phyloP scores from a whole-genome alignment of 2,113 vertebrate species.

The Scatophagus argus region DNA sequence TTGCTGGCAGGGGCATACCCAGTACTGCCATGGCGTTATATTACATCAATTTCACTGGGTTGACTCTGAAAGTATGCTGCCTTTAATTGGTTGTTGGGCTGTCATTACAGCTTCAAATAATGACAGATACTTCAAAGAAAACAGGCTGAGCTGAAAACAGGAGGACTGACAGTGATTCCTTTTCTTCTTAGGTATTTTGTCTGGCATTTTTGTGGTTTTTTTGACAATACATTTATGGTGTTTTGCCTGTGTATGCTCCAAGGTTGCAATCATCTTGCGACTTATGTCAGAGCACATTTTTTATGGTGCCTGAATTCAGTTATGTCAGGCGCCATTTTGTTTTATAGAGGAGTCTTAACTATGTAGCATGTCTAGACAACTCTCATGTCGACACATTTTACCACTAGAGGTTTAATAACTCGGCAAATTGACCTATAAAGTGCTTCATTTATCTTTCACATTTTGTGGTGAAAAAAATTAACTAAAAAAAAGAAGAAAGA shows the following conservation, averaged over 20 bases:
- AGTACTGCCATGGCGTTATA: slow-evolving; percentile 8
- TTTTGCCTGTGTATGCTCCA: slow-evolving; percentile 24
- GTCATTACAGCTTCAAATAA: slow-evolving; percentile 71
- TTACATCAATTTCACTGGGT: slow-evolving; percentile 52
- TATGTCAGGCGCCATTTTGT: slow-evolving; percentile 55
- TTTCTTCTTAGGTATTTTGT: slow-evolving; percentile 56
- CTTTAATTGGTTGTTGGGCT: slow-evolving; percentile 76
- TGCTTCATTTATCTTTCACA: slow-evolving; percentile 62
- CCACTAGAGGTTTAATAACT: slow-evolving; percentile 68
- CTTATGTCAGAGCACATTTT: slow-evolving; percentile 37
- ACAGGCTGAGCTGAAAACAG: slow-evolving; percentile 32
- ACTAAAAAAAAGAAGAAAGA: slow-evolving; percentile 17
- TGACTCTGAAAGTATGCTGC: slow-evolving; percentile 25
- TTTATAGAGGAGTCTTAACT: slow-evolving; percentile 41
- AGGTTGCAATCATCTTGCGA: slow-evolving; percentile 23
- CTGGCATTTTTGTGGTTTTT: slow-evolving; percentile 38
- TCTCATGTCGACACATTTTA: slow-evolving; percentile 59
- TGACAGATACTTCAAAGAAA: slow-evolving; percentile 72
- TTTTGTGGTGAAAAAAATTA: slow-evolving; percentile 36
- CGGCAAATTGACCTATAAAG: slow-evolving; percentile 70
- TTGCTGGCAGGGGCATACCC: slow-evolving; percentile 12
- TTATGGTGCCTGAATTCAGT: slow-evolving; percentile 48
- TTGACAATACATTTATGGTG: slow-evolving; percentile 49
- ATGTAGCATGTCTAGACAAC: slow-evolving; percentile 75
- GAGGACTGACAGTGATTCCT: slow-evolving; percentile 65